Evolutionary conservation across 2,888 invertebrate species (phyloP).

Genomic region (Andrena haemorrhoa): DNA sequence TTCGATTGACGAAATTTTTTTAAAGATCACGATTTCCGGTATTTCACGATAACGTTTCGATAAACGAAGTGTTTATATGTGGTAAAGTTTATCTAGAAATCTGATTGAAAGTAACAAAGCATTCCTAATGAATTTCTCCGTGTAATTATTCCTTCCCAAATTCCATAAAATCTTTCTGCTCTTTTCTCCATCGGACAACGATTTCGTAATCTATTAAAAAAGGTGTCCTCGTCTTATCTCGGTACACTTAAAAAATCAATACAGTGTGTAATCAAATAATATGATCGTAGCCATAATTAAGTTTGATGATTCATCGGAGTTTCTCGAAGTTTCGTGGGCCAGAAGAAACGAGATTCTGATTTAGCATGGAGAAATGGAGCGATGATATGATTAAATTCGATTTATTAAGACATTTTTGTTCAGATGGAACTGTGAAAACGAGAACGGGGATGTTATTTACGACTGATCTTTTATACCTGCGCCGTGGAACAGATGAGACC

Average conservation of each 20-base stretch:
- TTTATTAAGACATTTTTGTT: neutral
- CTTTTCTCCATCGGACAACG: too few relatives aligned
- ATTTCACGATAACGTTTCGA: too few relatives aligned
- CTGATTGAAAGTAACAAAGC: too few relatives aligned
- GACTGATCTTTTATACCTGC: conserved; percentile 74
- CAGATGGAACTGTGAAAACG: neutral
- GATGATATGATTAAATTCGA: neutral
- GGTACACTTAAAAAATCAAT: conserved; percentile 32
- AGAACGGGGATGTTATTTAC: conserved; percentile 17
- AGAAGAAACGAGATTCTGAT: neutral
- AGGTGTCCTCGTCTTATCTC: neutral
- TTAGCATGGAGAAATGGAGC: neutral
- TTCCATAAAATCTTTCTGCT: neutral
- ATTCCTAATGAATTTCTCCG: too few relatives aligned
- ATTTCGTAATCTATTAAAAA: neutral
- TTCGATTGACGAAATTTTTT: too few relatives aligned
- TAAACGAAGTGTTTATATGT: too few relatives aligned
- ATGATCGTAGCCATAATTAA: conserved; percentile 20
- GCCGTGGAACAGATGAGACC: conserved; percentile 81
- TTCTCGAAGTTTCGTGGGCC: neutral
- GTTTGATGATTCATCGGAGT: conserved; percentile 36
- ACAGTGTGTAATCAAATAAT: conserved; percentile 31
- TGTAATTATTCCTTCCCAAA: neutral
- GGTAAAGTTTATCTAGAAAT: too few relatives aligned
- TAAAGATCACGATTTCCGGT: too few relatives aligned